Conservation (phyloP, 2,888 invertebrate genomes). For the Chymomyza procnemis region DNA sequence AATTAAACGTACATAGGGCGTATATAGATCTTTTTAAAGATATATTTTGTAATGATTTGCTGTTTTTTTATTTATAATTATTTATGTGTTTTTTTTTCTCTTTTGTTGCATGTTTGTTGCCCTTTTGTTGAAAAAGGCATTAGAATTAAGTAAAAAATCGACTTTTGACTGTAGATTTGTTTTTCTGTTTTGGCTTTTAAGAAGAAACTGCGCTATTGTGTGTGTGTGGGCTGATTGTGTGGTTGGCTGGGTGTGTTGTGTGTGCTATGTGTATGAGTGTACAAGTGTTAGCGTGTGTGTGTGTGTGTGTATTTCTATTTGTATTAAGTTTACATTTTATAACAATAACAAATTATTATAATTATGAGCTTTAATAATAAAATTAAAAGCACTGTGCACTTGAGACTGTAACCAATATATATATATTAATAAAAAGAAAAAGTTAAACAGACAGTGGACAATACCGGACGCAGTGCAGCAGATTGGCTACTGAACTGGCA, state of each 20-base stretch:
- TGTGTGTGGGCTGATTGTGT: neutral
- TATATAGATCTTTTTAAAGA: neutral
- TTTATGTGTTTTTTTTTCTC: neutral
- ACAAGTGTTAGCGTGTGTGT: slow-evolving; percentile 30
- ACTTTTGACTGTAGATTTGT: neutral
- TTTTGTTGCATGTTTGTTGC: neutral
- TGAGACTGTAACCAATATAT: slow-evolving; percentile 33
- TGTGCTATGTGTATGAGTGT: slow-evolving; percentile 3
- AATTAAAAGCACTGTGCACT: slow-evolving; percentile 39
- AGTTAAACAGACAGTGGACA: slow-evolving; percentile 29
- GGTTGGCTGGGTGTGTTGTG: neutral
- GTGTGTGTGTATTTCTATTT: slow-evolving; percentile 28
- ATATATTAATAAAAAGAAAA: slow-evolving; percentile 32
- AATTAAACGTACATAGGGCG: neutral
- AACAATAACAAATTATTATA: slow-evolving; percentile 72
- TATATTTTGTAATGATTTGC: neutral
- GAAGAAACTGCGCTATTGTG: neutral
- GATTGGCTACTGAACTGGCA: neutral
- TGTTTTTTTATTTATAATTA: neutral
- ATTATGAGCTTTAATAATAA: slow-evolving; percentile 57
- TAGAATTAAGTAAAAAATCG: neutral
- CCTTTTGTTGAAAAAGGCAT: neutral
- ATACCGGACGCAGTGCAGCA: neutral
- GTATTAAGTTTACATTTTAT: slow-evolving; percentile 47
- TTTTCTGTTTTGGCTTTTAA: slow-evolving; percentile 1